phyloP scores from a whole-genome alignment of 2,888 invertebrate genomes.

The Pardosa pseudoannulata region DNA sequence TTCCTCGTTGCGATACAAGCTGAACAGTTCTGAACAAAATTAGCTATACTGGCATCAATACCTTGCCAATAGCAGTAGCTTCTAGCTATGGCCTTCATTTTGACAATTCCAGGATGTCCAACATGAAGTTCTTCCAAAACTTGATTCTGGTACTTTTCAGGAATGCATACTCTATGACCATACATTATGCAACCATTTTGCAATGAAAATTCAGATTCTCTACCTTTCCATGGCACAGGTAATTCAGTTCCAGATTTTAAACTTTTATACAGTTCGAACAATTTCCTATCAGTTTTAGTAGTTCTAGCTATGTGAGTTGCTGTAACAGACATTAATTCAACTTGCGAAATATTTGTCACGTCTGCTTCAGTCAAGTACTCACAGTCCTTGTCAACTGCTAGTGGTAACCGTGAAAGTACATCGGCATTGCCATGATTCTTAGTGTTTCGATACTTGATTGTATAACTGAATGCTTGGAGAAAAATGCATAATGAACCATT shows the following conservation, averaged over 20 bases:
- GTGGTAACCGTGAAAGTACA: constrained; percentile 53
- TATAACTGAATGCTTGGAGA: constrained; percentile 55
- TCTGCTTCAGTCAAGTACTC: constrained; percentile 47
- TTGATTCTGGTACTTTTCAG: constrained; percentile 52
- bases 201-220: constrained; percentile 55
- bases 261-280: constrained; percentile 42
- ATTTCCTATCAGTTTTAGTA: constrained; percentile 43
- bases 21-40: constrained; percentile 45
- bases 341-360: constrained; percentile 41
- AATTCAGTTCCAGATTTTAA: constrained; percentile 46
- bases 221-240: constrained; percentile 47
- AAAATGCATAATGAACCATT: no score
- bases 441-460: constrained; percentile 49
- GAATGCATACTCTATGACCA: constrained; percentile 55
- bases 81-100: constrained; percentile 49
- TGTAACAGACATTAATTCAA: constrained; percentile 46
- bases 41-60: constrained; percentile 40
- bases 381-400: constrained; percentile 43
- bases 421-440: constrained; percentile 50
- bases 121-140: constrained; percentile 56
- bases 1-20: constrained; percentile 38
- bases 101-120: constrained; percentile 45
- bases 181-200: constrained; percentile 52
- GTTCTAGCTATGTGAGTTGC: constrained; percentile 41
- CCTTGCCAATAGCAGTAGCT: constrained; percentile 43